phyloP scores from a whole-genome alignment of 2,113 vertebrate species.

The Numenius arquata region DNA sequence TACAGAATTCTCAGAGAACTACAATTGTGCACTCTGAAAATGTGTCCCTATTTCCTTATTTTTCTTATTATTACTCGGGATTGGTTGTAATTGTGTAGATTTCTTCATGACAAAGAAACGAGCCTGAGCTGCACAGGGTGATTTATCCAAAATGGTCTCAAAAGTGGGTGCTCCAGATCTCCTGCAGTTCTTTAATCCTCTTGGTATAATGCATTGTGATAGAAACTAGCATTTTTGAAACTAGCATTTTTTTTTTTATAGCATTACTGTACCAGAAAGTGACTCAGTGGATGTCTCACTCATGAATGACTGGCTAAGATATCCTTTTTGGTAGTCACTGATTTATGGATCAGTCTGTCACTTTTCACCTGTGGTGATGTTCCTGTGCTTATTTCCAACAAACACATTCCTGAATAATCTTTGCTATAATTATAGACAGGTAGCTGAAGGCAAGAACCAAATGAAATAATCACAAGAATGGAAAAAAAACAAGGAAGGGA shows the following conservation, averaged over 20 bases:
- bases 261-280: neutral
- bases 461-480: neutral
- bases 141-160: neutral
- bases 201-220: neutral
- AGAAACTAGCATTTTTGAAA: neutral
- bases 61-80: neutral
- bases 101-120: neutral
- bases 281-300: neutral
- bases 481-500: neutral
- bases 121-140: neutral
- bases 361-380: neutral
- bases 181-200: neutral
- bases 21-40: neutral
- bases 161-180: neutral
- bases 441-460: neutral
- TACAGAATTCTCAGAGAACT: neutral
- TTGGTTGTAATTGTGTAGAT: neutral
- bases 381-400: neutral
- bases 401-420: neutral
- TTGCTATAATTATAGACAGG: neutral
- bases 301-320: neutral
- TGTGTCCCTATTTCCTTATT: neutral
- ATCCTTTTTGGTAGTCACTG: neutral
- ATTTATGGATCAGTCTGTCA: neutral
- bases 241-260: neutral